Evolutionary conservation across 92 coral and sea anemone genomes (phyloP).

Genomic region (Heliopora coerulea): DNA sequence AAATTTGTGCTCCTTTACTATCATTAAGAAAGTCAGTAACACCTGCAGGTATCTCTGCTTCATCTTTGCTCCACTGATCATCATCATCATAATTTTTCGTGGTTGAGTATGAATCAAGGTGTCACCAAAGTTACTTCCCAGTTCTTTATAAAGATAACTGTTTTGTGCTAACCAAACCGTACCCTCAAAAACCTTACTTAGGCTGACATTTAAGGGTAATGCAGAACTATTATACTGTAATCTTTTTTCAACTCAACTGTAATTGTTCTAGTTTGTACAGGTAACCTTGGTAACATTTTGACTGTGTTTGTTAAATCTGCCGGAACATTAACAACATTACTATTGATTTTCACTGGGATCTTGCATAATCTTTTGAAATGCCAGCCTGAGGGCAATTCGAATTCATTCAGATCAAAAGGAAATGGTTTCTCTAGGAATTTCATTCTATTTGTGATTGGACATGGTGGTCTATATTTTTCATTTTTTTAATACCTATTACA

Average conservation of each 20-base stretch:
- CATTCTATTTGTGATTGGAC: constrained; percentile 55
- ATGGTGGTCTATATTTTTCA: constrained; percentile 47
- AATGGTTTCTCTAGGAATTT: constrained; percentile 46
- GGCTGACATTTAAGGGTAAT: constrained; percentile 58
- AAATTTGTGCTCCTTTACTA: too few relatives aligned
- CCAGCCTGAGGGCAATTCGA: constrained; percentile 54
- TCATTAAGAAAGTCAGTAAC: constrained; percentile 48
- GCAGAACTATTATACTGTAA: constrained; percentile 57
- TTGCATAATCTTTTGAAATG: constrained; percentile 65
- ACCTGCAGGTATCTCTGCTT: constrained; percentile 50
- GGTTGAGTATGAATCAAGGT: background rate
- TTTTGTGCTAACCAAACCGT: constrained; percentile 56
- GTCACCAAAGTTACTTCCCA: constrained; percentile 23
- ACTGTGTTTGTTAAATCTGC: too few relatives aligned
- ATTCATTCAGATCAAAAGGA: constrained; percentile 52
- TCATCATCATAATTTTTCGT: background rate
- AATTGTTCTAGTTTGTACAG: constrained; percentile 49
- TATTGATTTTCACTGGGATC: constrained; percentile 62
- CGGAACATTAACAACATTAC: constrained; percentile 65
- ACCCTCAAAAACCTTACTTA: constrained; percentile 56
- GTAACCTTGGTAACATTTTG: constrained; percentile 64
- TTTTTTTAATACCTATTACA: constrained; percentile 44
- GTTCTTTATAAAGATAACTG: constrained; percentile 55
- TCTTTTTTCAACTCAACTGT: constrained; percentile 54
- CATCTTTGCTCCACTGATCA: constrained; percentile 47